A percentile compares a stretch with the other conserved stretches of the same genome.
phyloP scores from a whole-genome alignment of 2,113 vertebrate genomes.

The Actenoides hombroni region DNA sequence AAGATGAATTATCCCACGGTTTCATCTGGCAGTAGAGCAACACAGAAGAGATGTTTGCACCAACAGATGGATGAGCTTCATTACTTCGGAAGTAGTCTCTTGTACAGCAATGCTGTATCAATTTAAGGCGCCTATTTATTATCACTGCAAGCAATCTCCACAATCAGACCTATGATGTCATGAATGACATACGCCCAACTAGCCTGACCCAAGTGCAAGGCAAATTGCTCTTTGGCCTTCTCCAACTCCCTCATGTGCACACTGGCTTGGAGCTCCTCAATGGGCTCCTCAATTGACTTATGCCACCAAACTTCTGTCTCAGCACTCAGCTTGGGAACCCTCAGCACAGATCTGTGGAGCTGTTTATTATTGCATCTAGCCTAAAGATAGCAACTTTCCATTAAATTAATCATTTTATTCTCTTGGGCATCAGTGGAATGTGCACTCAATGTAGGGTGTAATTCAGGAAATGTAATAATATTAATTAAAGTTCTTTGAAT shows the following conservation, averaged over 20 bases:
- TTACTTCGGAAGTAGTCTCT: background rate
- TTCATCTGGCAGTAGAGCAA: background rate
- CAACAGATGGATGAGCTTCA: background rate
- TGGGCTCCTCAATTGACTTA: background rate
- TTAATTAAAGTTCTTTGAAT: background rate
- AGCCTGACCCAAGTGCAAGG: background rate
- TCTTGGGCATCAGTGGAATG: background rate
- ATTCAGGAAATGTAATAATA: background rate
- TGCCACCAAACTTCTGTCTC: background rate
- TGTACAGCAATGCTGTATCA: background rate
- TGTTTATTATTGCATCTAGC: background rate
- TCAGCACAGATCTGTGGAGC: background rate
- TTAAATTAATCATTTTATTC: constrained; percentile 1
- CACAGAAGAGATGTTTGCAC: background rate
- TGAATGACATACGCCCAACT: background rate
- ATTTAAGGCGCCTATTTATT: background rate
- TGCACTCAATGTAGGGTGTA: background rate
- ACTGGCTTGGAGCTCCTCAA: background rate
- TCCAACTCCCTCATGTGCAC: background rate
- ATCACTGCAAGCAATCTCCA: background rate
- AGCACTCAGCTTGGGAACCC: background rate
- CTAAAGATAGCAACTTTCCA: background rate
- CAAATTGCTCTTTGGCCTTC: background rate
- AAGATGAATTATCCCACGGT: background rate
- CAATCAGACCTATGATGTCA: background rate